phyloP scores from a whole-genome alignment of 2,888 invertebrate genomes.

The Prosopocoilus inquinatus region DNA sequence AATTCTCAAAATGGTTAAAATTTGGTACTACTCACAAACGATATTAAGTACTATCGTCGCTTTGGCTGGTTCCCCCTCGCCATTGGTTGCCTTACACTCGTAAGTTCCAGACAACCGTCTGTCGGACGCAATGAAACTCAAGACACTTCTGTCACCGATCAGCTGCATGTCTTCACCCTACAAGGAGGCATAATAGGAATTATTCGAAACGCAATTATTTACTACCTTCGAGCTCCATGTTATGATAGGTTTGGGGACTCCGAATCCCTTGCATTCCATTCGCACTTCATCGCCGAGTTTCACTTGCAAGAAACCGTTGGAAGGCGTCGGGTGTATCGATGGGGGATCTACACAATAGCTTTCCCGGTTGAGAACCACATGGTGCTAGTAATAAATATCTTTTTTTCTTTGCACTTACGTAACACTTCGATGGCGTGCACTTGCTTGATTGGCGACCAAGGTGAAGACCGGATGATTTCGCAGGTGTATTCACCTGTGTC shows the following conservation, averaged over 20 bases:
- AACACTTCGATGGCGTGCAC: conserved; percentile 76
- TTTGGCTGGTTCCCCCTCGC: conserved; percentile 69
- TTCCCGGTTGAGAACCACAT: background rate
- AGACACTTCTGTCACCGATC: conserved; percentile 59
- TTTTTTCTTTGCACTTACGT: conserved; percentile 56
- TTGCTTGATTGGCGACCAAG: conserved; percentile 69
- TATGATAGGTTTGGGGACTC: conserved; percentile 70
- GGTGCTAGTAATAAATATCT: background rate
- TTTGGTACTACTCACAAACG: conserved; percentile 68
- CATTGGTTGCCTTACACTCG: conserved; percentile 71
- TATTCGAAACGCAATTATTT: conserved; percentile 26
- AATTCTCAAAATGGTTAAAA: no score
- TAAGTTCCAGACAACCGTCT: conserved; percentile 69
- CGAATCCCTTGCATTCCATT: conserved; percentile 70
- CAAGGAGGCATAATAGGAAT: conserved; percentile 18
- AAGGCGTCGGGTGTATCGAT: conserved; percentile 64
- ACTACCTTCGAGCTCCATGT: conserved; percentile 65
- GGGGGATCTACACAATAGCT: conserved; percentile 61
- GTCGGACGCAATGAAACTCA: conserved; percentile 66
- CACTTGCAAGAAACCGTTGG: conserved; percentile 69
- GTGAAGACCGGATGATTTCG: conserved; percentile 63
- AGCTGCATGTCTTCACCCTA: conserved; percentile 64
- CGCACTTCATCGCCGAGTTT: conserved; percentile 72
- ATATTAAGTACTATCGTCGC: conserved; percentile 68
- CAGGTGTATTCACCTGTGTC: conserved; percentile 70